These are phyloP conservation scores for Mythimna lalbum DNA, from an alignment of 2,888 invertebrate species.

Conservation along the genomic window DNA sequence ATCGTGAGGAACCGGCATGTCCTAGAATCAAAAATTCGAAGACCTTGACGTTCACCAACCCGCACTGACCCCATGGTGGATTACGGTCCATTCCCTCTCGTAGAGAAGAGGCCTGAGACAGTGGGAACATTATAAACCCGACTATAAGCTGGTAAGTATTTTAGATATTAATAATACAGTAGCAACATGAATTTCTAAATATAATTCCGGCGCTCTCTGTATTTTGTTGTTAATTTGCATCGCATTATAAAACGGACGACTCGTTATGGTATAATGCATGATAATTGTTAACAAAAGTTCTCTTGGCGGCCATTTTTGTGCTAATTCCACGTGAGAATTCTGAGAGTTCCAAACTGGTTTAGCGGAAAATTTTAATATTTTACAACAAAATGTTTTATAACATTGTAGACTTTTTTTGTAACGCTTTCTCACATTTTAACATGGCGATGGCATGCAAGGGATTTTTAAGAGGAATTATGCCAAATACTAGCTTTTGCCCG, in stretches of 20 bases:
- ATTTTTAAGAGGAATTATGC: too few species aligned
- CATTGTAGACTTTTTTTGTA: not conserved
- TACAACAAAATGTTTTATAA: not conserved
- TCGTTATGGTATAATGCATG: constrained; percentile 73
- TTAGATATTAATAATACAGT: constrained; percentile 1
- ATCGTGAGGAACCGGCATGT: too few species aligned
- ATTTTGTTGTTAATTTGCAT: constrained; percentile 70
- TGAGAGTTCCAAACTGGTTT: constrained; percentile 40
- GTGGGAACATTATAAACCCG: too few species aligned
- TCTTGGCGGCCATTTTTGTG: constrained; percentile 55
- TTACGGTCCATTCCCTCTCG: too few species aligned
- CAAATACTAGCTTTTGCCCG: too few species aligned
- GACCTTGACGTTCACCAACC: too few species aligned
- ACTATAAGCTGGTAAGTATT: not conserved
- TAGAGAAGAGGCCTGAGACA: too few species aligned
- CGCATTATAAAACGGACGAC: constrained; percentile 59
- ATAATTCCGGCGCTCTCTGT: constrained; percentile 30
- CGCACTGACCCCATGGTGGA: too few species aligned
- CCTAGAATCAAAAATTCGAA: too few species aligned
- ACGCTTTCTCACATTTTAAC: not conserved
- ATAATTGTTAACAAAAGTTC: constrained; percentile 78
- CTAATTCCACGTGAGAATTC: constrained; percentile 55
- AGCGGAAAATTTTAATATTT: constrained; percentile 38
- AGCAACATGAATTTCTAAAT: constrained; percentile 23
- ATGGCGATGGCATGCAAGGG: not conserved